phyloP scores from a whole-genome alignment of 2,113 vertebrate species.

The Sus scrofa region T2T-Sscrofa CM000824.6:152466501-152467000 shows the following conservation, averaged over 20 bases:
- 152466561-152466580: conserved; percentile 54
- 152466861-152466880: not conserved
- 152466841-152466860: not conserved
- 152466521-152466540: not conserved
- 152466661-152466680: conserved; percentile 29
- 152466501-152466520: not conserved
- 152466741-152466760: not conserved
- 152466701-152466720: conserved; percentile 37
- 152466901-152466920: conserved; percentile 41
- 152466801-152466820: not conserved
- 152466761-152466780: conserved; percentile 30
- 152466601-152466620: conserved; percentile 21
- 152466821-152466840: not conserved
- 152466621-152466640: conserved; percentile 27
- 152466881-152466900: conserved; percentile 15
- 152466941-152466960: not conserved
- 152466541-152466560: conserved; percentile 42
- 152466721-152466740: not conserved
- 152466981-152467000: not conserved
- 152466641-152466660: conserved; percentile 34
- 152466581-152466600: conserved; percentile 23
- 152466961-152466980: not conserved
- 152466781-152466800: not conserved
- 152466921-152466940: not conserved
- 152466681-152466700: conserved; percentile 35